Percentiles rank a stretch among this genome's conserved stretches.
phyloP scores from a whole-genome alignment of 2,888 invertebrate species.

The Nomada hirtipes region DNA sequence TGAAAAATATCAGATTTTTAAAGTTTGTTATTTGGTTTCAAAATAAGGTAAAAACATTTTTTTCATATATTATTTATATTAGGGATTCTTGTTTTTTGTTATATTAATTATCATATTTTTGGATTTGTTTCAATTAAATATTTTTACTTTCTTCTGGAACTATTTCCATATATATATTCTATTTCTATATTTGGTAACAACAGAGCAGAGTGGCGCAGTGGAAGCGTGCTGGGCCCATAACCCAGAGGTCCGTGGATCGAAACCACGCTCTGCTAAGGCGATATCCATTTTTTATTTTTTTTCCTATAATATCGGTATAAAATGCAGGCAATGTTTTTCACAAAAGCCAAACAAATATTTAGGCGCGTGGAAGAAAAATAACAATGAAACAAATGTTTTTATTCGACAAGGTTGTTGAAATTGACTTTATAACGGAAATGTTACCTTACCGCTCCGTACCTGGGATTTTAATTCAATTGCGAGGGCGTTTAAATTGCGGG shows the following conservation, averaged over 20 bases:
- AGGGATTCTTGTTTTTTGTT: no score
- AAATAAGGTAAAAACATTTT: neutral
- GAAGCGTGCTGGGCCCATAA: conserved; percentile 94
- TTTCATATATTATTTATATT: neutral
- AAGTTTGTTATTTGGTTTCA: no score
- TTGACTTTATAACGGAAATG: neutral
- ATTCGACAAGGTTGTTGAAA: neutral
- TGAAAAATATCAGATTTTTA: no score
- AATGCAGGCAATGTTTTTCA: neutral
- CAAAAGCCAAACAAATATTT: neutral
- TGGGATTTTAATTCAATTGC: conserved; percentile 60
- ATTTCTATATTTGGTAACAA: rapidly evolving
- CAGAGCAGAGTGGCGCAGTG: conserved; percentile 92
- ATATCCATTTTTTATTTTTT: conserved; percentile 15
- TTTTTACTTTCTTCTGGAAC: neutral
- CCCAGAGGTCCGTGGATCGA: conserved; percentile 97
- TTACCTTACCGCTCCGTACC: neutral
- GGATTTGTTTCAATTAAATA: neutral
- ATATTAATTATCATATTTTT: no score
- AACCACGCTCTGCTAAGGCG: conserved; percentile 91
- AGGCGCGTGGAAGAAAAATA: neutral
- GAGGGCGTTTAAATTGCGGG: conserved; percentile 65
- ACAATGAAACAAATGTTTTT: neutral
- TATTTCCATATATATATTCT: rapidly evolving
- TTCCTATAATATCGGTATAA: neutral